Percentiles rank a stretch among this genome's conserved stretches.
Conservation (phyloP, 37 sponge, comb jelly and placozoan genomes). For the Beroe forskalii region DNA sequence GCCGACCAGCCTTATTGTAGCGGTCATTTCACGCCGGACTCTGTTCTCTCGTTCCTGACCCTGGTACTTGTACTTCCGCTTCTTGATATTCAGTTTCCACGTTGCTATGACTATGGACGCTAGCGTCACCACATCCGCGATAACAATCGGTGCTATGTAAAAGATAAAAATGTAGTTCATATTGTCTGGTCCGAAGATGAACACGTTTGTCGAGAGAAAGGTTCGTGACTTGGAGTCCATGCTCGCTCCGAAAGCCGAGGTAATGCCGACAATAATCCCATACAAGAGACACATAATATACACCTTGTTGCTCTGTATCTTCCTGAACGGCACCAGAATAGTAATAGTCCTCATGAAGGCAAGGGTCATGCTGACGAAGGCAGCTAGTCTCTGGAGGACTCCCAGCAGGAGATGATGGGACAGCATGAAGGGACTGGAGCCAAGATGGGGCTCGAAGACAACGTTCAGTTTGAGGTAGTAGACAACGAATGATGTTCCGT, state of each 20-base stretch:
- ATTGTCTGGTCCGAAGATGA: conserved; percentile 25
- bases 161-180: not conserved
- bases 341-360: conserved; percentile 16
- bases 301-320: not conserved
- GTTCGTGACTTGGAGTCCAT: not conserved
- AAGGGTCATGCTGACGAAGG: conserved; percentile 41
- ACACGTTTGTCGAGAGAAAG: not conserved
- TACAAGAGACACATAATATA: not conserved
- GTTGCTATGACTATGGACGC: conserved; percentile 25
- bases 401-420: not conserved
- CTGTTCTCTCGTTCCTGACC: not conserved
- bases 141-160: not conserved
- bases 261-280: not conserved
- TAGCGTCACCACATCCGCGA: not conserved
- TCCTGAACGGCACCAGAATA: conserved; percentile 43
- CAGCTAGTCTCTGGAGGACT: conserved; percentile 29
- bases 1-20: conserved; percentile 17
- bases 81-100: conserved; percentile 21
- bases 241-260: not conserved
- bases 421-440: not conserved
- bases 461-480: conserved; percentile 21
- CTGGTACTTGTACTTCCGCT: conserved; percentile 15
- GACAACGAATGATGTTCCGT: not conserved
- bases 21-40: conserved; percentile 6
- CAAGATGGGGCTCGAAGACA: not conserved